Base-by-base conservation (phyloP, 37 sponge, comb jelly and placozoan species). In the Halisarca cf. caerulea region DNA sequence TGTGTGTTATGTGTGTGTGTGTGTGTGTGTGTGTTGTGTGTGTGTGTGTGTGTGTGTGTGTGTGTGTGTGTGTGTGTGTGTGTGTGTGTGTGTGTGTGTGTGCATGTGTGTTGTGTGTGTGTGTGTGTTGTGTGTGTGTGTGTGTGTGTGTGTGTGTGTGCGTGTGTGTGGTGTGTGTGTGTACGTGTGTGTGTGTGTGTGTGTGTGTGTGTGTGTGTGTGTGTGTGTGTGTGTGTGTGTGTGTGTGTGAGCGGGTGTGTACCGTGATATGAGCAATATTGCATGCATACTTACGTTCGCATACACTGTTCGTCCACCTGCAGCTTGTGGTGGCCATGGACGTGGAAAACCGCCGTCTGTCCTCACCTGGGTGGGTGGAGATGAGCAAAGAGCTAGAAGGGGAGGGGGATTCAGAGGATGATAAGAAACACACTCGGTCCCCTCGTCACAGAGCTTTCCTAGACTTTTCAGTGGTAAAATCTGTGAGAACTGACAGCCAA, bases 391-490 rank as follows among this genome's bases (percentile, higher is more conserved):
- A 47, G 11, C 25, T 5, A 28, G 64, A 62, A 62, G 15, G 0
- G 0, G 45, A 4, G 1, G 24, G 0, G 1, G 1, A 21, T 40
- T 23, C 25, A 21, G 7, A 21, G 44, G 77, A 43, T 0, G 77
- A 74, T 32, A 44, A 41, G 21, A 36, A 3, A 8, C 38, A 24
- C 1, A 21, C 41, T 3, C 2, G 2, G 32, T 74, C 77, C 21
- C 77, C 77, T 2, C 20, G 42, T 21, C 24, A n/a, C 2, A 40
- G 77, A 14, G 77, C 9, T 6, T 74, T 74, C 24, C 32, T 74
- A 17, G 77, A 74, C 43, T 74, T 74, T 44, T 74, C 77, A 25
- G 17, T 25, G 1, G 77, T 74, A 17, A 74, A 74, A 43, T 40
- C 24, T n/a, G 77, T 74, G n/a, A 36, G 24, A 23, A 37, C 24